Evolutionary conservation across 1,140 invertebrate species (phyloP), one percentile per base, ranked within the genome.

Genomic region (Adelges cooleyi): DNA sequence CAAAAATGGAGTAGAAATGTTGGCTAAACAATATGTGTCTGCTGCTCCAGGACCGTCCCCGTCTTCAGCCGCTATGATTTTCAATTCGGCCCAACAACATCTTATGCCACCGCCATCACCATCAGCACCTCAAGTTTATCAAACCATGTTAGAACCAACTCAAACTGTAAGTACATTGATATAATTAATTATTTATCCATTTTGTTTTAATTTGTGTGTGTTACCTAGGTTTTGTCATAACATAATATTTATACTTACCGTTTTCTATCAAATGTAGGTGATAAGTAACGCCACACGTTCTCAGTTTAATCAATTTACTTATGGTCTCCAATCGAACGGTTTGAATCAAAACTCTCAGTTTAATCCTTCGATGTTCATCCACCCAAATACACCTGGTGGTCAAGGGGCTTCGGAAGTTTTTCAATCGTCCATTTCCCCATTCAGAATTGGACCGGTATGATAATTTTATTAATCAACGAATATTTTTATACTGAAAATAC

Each of bases 311-410:
- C 56, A 62, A 33, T 62, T 62, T 62, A 8, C 56, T 3, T 62
- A 62, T 62, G 56, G 56, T 33, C 42, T 62, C 15, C 56, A 62
- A 29, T 62, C 56, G 20, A 62, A 62, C 46, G 42, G 56, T 48
- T 62, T 62, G 25, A 62, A 62, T 48, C 56, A 62, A 48, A 62
- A 62, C 33, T 48, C 44, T 6, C 56, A 62, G 44, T 62, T 20
- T 62, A 62, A 62, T 46, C 42, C 56, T 20, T 62, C 56, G 29
- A 62, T 62, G 56, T 62, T 48, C 38, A 62, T 62, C 46, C 56
- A 62, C 46, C 25, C 56, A 20, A 8, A 23, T 48, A 48, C 56
- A 62, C 42, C 56, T 3, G 42, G 38, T 33, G 42, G 56, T 48
- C 56, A 62, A 62, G 56, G 42, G n/a, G 56, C 40, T 29, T 62